Percentiles rank a stretch among this genome's conserved stretches.
Conservation (phyloP, 2,888 invertebrate species). For the Drosophila phalerata region DNA sequence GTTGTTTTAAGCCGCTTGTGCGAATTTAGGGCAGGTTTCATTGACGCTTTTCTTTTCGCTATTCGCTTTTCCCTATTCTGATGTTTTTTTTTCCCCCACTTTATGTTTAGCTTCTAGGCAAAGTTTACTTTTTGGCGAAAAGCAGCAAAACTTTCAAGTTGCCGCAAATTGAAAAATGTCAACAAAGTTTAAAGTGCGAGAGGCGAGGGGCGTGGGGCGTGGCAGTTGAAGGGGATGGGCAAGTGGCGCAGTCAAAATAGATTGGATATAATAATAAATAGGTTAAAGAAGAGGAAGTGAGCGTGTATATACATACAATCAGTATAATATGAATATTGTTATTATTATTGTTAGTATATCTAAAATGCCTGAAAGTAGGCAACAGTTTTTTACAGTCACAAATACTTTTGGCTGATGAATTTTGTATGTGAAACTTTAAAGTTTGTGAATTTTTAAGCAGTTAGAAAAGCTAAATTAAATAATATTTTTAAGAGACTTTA, state of each 20-base stretch:
- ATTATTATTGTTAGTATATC: background rate
- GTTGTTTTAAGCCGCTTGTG: constrained; percentile 72
- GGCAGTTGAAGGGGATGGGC: background rate
- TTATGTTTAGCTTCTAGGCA: constrained; percentile 41
- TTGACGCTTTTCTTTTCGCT: constrained; percentile 51
- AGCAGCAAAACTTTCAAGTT: constrained; percentile 58
- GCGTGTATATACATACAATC: background rate
- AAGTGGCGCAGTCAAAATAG: constrained; percentile 15
- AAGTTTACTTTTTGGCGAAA: constrained; percentile 21
- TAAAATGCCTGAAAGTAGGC: constrained; percentile 15
- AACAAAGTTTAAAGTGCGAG: constrained; percentile 54
- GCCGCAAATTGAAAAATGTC: constrained; percentile 58
- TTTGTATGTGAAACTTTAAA: too few relatives aligned
- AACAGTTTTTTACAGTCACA: background rate
- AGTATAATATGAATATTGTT: background rate
- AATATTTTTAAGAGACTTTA: too few relatives aligned
- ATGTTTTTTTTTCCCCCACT: constrained; percentile 1
- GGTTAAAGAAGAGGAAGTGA: background rate
- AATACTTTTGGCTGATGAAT: background rate
- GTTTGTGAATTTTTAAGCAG: too few relatives aligned
- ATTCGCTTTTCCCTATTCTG: constrained; percentile 4
- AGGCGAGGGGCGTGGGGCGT: constrained; percentile 7
- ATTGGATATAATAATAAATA: constrained; percentile 33
- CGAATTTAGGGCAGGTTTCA: constrained; percentile 79
- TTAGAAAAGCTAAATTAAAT: too few relatives aligned